These are phyloP conservation scores for Ancistrus triradiatus DNA, from an alignment of 2,113 vertebrate species.

Conservation along the genomic window DNA sequence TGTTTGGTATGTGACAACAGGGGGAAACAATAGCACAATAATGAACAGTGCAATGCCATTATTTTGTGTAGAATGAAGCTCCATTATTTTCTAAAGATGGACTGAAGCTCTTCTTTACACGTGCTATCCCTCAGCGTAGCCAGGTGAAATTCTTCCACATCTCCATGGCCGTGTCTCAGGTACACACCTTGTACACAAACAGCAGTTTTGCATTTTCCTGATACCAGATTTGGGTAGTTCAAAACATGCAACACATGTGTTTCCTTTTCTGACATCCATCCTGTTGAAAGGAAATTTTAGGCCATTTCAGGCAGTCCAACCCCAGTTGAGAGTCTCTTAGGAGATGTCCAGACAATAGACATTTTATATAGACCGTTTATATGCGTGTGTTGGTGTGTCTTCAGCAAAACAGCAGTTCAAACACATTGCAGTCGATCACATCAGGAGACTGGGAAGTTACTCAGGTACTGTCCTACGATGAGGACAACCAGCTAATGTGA, in stretches of 20 bases:
- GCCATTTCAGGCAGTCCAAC: no score
- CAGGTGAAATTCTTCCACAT: conserved; percentile 93
- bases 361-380: neutral
- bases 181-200: conserved; percentile 41
- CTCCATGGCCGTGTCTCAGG: conserved; percentile 87
- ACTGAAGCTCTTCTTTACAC: conserved; percentile 86
- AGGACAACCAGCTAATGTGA: conserved; percentile 88
- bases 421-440: conserved; percentile 89
- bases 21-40: no score
- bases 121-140: conserved; percentile 88
- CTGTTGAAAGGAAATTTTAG: neutral
- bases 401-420: conserved; percentile 87
- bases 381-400: conserved; percentile 7
- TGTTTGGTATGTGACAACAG: no score
- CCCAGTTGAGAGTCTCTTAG: no score
- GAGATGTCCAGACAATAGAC: no score
- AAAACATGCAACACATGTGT: no score
- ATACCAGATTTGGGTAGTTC: no score
- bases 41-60: neutral
- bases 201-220: no score
- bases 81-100: conserved; percentile 89
- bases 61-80: conserved; percentile 80
- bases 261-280: no score
- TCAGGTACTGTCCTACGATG: conserved; percentile 84
- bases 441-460: conserved; percentile 96